Evolutionary conservation across 2,797 vertebrate genomes (phyloP).

Genomic region (Argyrosomus regius): DNA sequence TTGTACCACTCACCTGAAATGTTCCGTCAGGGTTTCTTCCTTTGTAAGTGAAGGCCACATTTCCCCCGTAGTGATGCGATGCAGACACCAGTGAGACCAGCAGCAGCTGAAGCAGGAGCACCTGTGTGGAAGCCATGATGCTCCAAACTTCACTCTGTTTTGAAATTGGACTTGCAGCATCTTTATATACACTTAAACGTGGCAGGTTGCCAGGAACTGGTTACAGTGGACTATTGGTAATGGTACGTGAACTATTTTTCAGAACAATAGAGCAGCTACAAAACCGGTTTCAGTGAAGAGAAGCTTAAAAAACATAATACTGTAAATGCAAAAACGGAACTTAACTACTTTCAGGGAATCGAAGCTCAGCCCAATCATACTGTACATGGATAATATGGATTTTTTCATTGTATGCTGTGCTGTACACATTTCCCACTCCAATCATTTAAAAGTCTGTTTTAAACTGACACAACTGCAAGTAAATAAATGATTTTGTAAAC

Average conservation of each 20-base stretch:
- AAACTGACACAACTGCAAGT: too few relatives aligned
- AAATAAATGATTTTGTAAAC: too few relatives aligned
- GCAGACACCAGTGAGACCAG: slow-evolving; percentile 59
- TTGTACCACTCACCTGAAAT: slow-evolving; percentile 30
- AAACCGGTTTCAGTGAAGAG: slow-evolving; percentile 26
- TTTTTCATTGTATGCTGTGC: too few relatives aligned
- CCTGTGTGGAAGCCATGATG: slow-evolving; percentile 52
- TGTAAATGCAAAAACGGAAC: neutral
- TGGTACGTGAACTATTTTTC: neutral
- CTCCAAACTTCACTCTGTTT: neutral
- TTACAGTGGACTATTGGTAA: too few relatives aligned
- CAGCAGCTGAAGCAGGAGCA: slow-evolving; percentile 53
- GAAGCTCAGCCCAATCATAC: too few relatives aligned
- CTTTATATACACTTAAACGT: neutral
- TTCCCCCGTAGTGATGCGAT: slow-evolving; percentile 39
- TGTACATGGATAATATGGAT: too few relatives aligned
- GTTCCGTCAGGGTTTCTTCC: slow-evolving; percentile 55
- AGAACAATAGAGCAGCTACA: slow-evolving; percentile 6
- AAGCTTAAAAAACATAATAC: neutral
- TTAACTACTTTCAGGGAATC: neutral
- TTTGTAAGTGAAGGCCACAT: slow-evolving; percentile 24
- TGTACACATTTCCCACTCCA: too few relatives aligned
- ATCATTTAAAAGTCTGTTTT: too few relatives aligned
- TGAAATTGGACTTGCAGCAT: neutral
- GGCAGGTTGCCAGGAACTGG: too few relatives aligned